A percentile compares a stretch with the other conserved stretches of the same genome.
Conservation (phyloP, 2,113 vertebrate species). For the Rhabdomys dilectus region DNA sequence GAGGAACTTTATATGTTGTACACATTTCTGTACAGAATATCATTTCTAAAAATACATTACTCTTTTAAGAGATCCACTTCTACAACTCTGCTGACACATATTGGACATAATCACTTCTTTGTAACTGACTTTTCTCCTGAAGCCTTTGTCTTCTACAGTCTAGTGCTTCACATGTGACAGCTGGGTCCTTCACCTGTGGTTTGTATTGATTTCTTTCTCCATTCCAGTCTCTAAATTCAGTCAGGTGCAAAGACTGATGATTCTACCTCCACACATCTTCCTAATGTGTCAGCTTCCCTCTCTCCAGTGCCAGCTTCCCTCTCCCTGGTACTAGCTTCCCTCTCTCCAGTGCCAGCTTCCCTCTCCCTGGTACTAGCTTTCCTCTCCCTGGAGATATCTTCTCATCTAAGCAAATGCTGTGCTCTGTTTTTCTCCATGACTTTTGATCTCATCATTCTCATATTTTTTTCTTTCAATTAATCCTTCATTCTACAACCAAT, state of each 20-base stretch:
- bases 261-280: slow-evolving; percentile 22
- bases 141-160: not conserved
- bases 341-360: not conserved
- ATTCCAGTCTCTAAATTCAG: not conserved
- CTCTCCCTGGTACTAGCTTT: not conserved
- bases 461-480: not conserved
- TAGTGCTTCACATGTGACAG: not conserved
- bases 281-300: not conserved
- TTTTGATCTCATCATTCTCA: not conserved
- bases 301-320: not conserved
- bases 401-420: not conserved
- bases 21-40: not conserved
- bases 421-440: not conserved
- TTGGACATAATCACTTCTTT: not conserved
- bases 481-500: not conserved
- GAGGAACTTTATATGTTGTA: not conserved
- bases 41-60: not conserved
- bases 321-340: not conserved
- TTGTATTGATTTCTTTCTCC: slow-evolving; percentile 7
- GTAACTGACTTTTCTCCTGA: not conserved
- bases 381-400: not conserved
- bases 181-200: not conserved
- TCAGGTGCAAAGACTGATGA: not conserved
- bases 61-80: not conserved
- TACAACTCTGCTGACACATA: not conserved